Base-by-base conservation (phyloP, 2,113 vertebrate species). In the Sakesphorus luctuosus region DNA sequence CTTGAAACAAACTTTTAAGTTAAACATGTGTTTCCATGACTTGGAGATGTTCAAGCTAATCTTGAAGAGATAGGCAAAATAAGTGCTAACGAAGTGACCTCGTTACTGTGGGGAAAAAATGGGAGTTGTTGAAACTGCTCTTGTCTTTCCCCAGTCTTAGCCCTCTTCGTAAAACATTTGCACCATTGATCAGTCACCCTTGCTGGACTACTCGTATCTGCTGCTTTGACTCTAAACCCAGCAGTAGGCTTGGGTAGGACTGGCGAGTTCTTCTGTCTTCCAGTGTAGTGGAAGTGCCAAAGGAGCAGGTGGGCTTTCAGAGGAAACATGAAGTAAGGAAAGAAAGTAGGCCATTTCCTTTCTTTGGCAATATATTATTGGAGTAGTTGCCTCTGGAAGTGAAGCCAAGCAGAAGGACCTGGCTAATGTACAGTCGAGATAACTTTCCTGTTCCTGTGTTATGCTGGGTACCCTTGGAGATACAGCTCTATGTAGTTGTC, bases 251-350 rank as follows among this genome's bases (percentile, higher is more conserved):
- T 52, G 11, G 9, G 16, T 44, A 16, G 53, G 9, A 24, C 35
- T 63, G 29, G 4, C 56, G 23, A 24, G 46, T 65, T 73, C 8
- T 78, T 59, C 71, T 46, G 3, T 19, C 33, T 50, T 52, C 12
- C 33, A 19, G 20, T 33, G 4, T 72, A 24, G 25, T 80, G 49
- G 16, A 80, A 47, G 26, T 52, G 33, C 28, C 7, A 28, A 31
- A 63, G 68, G 13, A 44, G 8, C 13, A 8, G 3, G 1, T 29
- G 11, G n/a, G 28, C 38, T 77, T 73, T 80, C 35, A 31, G 73
- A 35, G 31, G 50, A 66, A 58, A 23, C 3, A 1, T 0, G 14
- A 4, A 9, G 11, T 33, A 6, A 13, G 14, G 31, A 43, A 77
- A 46, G 14, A 6, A 49, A n/a, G 17, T 43, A 44, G 82, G 23